Conservation (phyloP, 2,113 vertebrate genomes). For the Leucopsar rothschildi region DNA sequence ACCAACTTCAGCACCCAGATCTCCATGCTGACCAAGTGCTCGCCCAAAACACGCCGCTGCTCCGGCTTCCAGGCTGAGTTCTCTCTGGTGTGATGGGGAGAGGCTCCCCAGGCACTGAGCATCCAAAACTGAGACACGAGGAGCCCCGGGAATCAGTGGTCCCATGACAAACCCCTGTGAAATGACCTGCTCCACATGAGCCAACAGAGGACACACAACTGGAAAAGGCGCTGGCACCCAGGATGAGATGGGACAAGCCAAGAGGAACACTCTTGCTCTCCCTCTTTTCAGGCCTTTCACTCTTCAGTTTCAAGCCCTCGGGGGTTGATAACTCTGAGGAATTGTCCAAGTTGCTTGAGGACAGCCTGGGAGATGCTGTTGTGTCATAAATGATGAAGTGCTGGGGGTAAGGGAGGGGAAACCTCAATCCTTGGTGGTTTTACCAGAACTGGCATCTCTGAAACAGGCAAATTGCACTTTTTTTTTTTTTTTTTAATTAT, state of each 20-base stretch:
- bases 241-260: neutral
- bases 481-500: neutral
- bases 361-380: neutral
- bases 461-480: constrained; percentile 20
- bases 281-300: neutral
- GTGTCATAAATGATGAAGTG: neutral
- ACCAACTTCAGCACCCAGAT: constrained; percentile 96
- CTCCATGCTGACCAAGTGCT: constrained; percentile 90
- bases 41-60: constrained; percentile 79
- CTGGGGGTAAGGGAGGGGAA: neutral
- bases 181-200: neutral
- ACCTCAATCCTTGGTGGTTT: neutral
- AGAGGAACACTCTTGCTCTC: neutral
- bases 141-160: neutral
- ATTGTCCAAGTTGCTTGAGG: neutral
- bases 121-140: neutral
- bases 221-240: neutral
- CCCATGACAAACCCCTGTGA: neutral
- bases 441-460: neutral
- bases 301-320: neutral
- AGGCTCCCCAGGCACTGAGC: neutral
- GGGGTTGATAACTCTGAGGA: neutral
- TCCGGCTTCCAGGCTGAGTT: constrained; percentile 85
- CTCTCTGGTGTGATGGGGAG: constrained; percentile 76
- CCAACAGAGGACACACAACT: constrained; percentile 10